These are phyloP conservation scores for Coryphaenoides rupestris DNA, from an alignment of 2,113 vertebrate species.

Conservation along the genomic window DNA sequence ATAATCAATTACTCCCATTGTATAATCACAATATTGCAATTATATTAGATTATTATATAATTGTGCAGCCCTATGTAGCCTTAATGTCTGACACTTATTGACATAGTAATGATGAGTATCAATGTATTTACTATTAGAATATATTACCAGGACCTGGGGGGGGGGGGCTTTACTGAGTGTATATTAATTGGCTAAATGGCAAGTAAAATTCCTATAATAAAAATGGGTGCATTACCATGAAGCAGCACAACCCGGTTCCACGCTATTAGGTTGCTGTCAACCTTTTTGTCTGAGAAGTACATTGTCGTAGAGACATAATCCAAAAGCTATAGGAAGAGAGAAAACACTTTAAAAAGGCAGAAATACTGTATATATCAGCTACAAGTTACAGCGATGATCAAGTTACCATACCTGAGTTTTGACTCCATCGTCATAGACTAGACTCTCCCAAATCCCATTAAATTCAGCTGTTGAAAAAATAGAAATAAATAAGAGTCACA, in stretches of 20 bases:
- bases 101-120: too few relatives aligned
- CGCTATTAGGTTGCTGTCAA: conserved; percentile 88
- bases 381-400: background rate
- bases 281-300: conserved; percentile 93
- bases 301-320: conserved; percentile 90
- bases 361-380: background rate
- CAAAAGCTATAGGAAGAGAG: conserved; percentile 76
- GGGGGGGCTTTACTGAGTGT: too few relatives aligned
- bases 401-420: conserved; percentile 84
- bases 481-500: conserved; percentile 24
- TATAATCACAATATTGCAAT: too few relatives aligned
- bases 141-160: too few relatives aligned
- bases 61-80: too few relatives aligned
- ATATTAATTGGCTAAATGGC: too few relatives aligned
- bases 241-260: conserved; percentile 97
- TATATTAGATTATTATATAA: too few relatives aligned
- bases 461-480: conserved; percentile 80
- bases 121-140: too few relatives aligned
- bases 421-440: conserved; percentile 87
- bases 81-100: too few relatives aligned
- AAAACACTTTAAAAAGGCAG: background rate
- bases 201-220: too few relatives aligned
- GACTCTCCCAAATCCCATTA: conserved; percentile 95
- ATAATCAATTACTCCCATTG: too few relatives aligned
- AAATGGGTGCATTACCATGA: conserved; percentile 83